Evolutionary conservation across 2,797 vertebrate genomes (phyloP).

Genomic region (Pteropus rufus): DNA sequence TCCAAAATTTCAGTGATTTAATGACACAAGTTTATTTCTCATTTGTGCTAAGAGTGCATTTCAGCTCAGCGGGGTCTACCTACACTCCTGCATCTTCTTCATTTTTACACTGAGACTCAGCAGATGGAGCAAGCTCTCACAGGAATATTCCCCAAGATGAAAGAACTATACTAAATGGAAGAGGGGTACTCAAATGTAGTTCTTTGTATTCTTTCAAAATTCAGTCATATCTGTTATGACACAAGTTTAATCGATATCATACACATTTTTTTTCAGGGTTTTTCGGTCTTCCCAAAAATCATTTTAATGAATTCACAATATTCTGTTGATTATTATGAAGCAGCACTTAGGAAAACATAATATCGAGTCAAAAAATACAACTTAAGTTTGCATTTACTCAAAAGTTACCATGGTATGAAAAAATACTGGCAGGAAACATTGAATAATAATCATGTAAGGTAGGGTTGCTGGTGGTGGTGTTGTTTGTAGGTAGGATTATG

Average conservation of each 20-base stretch:
- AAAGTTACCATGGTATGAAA: background rate
- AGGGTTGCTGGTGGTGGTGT: background rate
- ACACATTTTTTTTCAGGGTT: background rate
- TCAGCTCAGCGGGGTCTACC: background rate
- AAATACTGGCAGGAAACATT: background rate
- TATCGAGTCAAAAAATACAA: background rate
- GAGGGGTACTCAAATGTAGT: background rate
- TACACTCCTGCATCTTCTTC: background rate
- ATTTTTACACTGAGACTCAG: background rate
- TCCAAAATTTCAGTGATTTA: background rate
- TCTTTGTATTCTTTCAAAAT: background rate
- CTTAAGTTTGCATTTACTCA: background rate
- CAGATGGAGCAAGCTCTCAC: background rate
- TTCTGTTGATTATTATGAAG: background rate
- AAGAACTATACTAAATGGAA: background rate
- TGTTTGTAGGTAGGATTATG: background rate
- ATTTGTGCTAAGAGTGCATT: background rate
- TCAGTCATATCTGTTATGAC: background rate
- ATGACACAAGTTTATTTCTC: background rate
- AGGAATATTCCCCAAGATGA: background rate
- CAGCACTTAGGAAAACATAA: constrained; percentile 1
- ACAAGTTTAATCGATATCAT: background rate
- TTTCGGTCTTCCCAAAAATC: background rate
- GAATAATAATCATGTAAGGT: background rate
- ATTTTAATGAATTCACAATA: background rate